Evolutionary conservation across 2,888 invertebrate genomes (phyloP).

Genomic region (Oligia fasciuncula): DNA sequence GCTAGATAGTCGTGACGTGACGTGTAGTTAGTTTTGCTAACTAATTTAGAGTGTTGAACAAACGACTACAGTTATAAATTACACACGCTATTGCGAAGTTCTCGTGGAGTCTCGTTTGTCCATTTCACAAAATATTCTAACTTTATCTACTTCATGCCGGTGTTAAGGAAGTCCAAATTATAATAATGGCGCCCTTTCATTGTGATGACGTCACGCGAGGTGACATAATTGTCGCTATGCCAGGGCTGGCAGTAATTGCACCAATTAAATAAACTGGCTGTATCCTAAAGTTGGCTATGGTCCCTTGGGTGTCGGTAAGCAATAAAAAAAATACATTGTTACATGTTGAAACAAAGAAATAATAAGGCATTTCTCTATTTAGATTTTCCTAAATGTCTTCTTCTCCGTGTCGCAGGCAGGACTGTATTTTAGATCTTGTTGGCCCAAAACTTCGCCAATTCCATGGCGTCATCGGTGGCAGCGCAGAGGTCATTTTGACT

Average conservation of each 20-base stretch:
- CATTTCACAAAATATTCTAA: constrained; percentile 18
- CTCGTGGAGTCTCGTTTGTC: background rate
- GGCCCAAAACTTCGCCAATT: background rate
- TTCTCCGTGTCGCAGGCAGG: background rate
- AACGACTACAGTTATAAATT: background rate
- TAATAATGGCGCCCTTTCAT: constrained; percentile 68
- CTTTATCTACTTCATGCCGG: constrained; percentile 25
- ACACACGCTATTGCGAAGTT: background rate
- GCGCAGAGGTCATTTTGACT: background rate
- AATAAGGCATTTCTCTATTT: background rate
- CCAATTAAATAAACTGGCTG: constrained; percentile 60
- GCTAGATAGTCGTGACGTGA: too few relatives aligned
- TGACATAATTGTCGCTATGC: constrained; percentile 67
- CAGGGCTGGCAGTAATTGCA: constrained; percentile 60
- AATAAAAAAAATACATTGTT: constrained; percentile 16
- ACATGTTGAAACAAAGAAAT: background rate
- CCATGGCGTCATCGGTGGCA: background rate
- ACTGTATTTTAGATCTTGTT: background rate
- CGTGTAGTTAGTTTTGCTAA: too few relatives aligned
- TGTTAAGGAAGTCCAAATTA: constrained; percentile 69
- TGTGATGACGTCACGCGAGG: constrained; percentile 67
- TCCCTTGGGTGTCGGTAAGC: constrained; percentile 25
- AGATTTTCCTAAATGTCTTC: background rate
- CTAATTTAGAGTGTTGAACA: too few relatives aligned
- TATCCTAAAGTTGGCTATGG: constrained; percentile 54